These are phyloP conservation scores for Mesorhabditis sp. DNA, from an alignment of 2,888 invertebrate species.

Conservation along the genomic window DNA sequence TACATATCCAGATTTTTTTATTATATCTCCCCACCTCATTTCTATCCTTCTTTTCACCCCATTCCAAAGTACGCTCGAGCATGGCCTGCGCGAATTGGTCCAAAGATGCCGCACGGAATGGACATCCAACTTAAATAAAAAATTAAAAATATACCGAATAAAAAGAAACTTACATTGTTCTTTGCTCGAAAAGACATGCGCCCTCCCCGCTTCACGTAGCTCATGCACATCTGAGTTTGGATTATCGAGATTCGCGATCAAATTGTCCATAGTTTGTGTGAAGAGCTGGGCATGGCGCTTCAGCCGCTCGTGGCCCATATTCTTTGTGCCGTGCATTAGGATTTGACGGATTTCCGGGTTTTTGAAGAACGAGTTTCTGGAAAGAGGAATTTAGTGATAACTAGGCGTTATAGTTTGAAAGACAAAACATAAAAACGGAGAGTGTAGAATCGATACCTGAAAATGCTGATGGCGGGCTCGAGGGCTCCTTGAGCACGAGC, in stretches of 20 bases:
- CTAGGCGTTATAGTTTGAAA: neutral
- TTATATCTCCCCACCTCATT: constrained; percentile 21
- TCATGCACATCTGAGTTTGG: constrained; percentile 25
- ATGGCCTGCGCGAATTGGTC: constrained; percentile 38
- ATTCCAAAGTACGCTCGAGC: constrained; percentile 38
- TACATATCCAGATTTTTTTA: neutral
- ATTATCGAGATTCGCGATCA: constrained; percentile 28
- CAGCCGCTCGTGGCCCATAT: constrained; percentile 34
- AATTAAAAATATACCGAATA: neutral
- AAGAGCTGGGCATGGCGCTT: constrained; percentile 36
- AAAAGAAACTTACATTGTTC: constrained; percentile 31
- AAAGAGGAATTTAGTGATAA: neutral
- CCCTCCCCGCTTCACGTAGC: constrained; percentile 30
- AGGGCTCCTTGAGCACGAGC: constrained; percentile 35
- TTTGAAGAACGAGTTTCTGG: constrained; percentile 38
- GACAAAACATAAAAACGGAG: too few species aligned
- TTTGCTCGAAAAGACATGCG: constrained; percentile 25
- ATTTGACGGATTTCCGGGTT: constrained; percentile 34
- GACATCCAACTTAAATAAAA: constrained; percentile 29
- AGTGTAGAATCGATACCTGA: constrained; percentile 13
- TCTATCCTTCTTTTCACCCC: constrained; percentile 39
- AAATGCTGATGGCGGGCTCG: constrained; percentile 37
- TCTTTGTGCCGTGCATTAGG: constrained; percentile 38
- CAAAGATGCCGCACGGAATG: constrained; percentile 30
- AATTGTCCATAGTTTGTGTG: constrained; percentile 33